A percentile compares a stretch with the other conserved stretches of the same genome.
phyloP scores from a whole-genome alignment of 2,113 vertebrate species.

The Alligator mississippiensis region DNA sequence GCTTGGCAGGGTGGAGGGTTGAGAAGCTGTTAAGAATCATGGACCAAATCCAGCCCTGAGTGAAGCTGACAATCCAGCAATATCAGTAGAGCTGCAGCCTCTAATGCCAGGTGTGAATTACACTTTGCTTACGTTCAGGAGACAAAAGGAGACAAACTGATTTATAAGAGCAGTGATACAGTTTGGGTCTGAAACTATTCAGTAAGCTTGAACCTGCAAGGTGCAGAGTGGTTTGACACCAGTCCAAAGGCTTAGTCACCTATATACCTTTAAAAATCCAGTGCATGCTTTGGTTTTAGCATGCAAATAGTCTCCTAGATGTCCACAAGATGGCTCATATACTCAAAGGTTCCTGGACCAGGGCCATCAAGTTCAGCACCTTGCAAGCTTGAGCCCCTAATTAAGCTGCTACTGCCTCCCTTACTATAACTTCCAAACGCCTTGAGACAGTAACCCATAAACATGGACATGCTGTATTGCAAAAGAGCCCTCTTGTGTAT shows the following conservation, averaged over 20 bases:
- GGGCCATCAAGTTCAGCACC: not conserved
- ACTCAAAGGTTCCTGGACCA: not conserved
- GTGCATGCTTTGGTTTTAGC: not conserved
- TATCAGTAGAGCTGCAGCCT: not conserved
- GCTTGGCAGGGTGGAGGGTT: not conserved
- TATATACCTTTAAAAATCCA: not conserved
- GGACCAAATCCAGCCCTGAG: accelerated
- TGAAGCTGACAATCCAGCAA: not conserved
- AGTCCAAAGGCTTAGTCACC: not conserved
- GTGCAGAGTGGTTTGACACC: not conserved
- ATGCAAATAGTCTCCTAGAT: not conserved
- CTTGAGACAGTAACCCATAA: not conserved
- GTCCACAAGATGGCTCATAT: not conserved
- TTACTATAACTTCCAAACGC: not conserved
- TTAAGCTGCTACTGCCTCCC: not conserved
- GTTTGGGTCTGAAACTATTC: not conserved
- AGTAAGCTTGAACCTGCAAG: not conserved
- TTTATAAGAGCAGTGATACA: not conserved
- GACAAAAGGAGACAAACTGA: not conserved
- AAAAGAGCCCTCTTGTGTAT: not conserved
- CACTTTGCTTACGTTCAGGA: not conserved
- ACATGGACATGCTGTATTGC: not conserved
- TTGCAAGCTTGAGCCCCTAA: not conserved
- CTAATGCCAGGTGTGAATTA: not conserved
- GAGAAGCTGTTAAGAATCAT: not conserved